These are phyloP conservation scores for Tolmerus cingulatus DNA, from an alignment of 2,888 invertebrate species.

Conservation along the genomic window DNA sequence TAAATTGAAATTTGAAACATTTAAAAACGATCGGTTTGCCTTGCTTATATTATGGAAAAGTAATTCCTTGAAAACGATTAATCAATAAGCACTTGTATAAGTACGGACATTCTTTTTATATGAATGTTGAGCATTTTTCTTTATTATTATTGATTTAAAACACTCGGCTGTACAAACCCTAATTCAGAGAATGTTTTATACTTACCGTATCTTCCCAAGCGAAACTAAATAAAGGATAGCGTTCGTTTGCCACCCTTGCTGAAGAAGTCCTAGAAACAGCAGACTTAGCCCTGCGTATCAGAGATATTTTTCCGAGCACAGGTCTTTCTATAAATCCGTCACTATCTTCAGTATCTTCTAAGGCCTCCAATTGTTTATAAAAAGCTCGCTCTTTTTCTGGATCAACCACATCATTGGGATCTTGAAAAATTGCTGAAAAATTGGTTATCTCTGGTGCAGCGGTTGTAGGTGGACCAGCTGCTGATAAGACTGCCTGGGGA, in stretches of 20 bases:
- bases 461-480: constrained; percentile 22
- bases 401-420: constrained; percentile 61
- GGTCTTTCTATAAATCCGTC: constrained; percentile 67
- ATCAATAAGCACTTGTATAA: too few species aligned
- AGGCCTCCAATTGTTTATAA: constrained; percentile 60
- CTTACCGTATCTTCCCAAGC: constrained; percentile 49
- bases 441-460: constrained; percentile 42
- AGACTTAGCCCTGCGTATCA: constrained; percentile 73
- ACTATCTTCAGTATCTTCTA: constrained; percentile 62
- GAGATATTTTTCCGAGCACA: constrained; percentile 72
- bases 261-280: constrained; percentile 62
- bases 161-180: too few species aligned
- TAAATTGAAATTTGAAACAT: too few species aligned
- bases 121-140: too few species aligned
- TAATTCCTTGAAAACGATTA: too few species aligned
- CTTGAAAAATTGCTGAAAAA: constrained; percentile 56
- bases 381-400: constrained; percentile 62
- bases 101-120: too few species aligned
- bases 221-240: constrained; percentile 50
- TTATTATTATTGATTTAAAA: too few species aligned
- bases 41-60: too few species aligned
- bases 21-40: too few species aligned
- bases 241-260: constrained; percentile 45
- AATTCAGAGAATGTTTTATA: not conserved
- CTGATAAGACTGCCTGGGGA: not conserved